Evolutionary conservation across 2,888 invertebrate genomes (phyloP), one percentile per base, ranked within the genome.

Genomic region (Tetragonisca angustula): DNA sequence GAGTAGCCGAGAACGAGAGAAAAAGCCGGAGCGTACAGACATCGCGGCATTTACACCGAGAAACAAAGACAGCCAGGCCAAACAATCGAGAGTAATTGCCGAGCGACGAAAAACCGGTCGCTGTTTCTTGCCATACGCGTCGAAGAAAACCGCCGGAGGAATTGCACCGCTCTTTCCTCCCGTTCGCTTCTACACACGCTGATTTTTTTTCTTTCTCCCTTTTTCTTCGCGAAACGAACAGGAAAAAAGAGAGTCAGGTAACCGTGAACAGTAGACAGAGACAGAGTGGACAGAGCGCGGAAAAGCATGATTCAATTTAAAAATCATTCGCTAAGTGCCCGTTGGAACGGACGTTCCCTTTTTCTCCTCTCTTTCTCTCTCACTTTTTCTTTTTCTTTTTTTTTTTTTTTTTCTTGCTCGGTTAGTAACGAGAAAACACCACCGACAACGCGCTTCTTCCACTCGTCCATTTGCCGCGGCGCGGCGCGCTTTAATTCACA

Each of bases 301-400:
- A 54, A 67, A 82, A 84, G 76, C 81, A 83, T 92, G 89, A 92
- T 93, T 92, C 91, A 89, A 93, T 93, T 93, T 92, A 92, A 91
- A 93, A 92, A 93, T 92, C 90, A 93, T 93, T 91, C 91, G 89
- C 93, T 92, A 92, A 93, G 93, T 93, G 93, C 93, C 89, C 86
- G 82, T 4, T 24, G 64, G n/a, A 36, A 73, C 49, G 56, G 71
- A 69, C 79, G 81, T 78, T 77, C 86, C 54, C 2, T 19, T 11
- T 21, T 21, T 9, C 11, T 11, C 9, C n/a, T 3, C 56, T 11
- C 9, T 43, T 9, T 32, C 9, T 43, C 43, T 43, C 43, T 43
- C 43, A 43, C 9, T 43, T 43, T 43, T 43, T 43, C 43, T 9
- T 43, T 2, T 43, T 21, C 24, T 0, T 59, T 11, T 4, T 78